A percentile compares a stretch with the other conserved stretches of the same genome.
These are phyloP conservation scores for Amphilophus citrinellus DNA, from an alignment of 2,113 vertebrate species.

Conservation along the genomic window DNA sequence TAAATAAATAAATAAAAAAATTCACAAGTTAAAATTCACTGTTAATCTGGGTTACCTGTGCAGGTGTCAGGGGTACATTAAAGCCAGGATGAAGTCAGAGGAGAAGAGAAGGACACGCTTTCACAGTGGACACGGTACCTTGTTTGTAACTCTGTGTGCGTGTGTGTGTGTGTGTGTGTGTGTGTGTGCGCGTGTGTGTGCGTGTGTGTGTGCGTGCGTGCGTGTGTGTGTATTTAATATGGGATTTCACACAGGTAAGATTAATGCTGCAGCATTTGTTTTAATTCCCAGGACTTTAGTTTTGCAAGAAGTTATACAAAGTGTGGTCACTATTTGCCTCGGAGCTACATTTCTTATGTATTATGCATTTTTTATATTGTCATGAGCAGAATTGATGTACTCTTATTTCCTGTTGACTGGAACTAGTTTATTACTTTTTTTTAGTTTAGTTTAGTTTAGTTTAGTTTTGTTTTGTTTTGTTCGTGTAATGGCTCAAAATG, in stretches of 20 bases:
- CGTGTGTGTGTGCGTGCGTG: too few species aligned
- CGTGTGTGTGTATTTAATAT: background rate
- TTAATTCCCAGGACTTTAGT: background rate
- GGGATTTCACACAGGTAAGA: background rate
- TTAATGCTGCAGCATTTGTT: slow-evolving; percentile 3
- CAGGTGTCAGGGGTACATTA: slow-evolving; percentile 98
- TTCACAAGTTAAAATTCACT: background rate
- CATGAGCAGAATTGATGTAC: background rate
- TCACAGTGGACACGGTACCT: slow-evolving; percentile 92
- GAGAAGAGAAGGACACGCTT: slow-evolving; percentile 93
- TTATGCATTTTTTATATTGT: slow-evolving; percentile 14
- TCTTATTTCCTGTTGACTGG: slow-evolving; percentile 1
- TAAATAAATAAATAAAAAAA: too few species aligned
- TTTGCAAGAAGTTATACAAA: background rate
- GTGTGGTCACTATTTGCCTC: background rate
- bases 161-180: background rate
- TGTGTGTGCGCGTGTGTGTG: background rate
- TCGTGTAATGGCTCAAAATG: background rate
- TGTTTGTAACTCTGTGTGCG: background rate
- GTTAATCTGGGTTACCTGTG: slow-evolving; percentile 20
- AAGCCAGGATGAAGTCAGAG: slow-evolving; percentile 98
- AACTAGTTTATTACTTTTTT: background rate
- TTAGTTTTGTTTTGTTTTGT: background rate
- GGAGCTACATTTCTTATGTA: background rate
- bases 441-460: background rate